Evolutionary conservation across 2,888 invertebrate species (phyloP).

Genomic region (Phyllotreta cruciferae): DNA sequence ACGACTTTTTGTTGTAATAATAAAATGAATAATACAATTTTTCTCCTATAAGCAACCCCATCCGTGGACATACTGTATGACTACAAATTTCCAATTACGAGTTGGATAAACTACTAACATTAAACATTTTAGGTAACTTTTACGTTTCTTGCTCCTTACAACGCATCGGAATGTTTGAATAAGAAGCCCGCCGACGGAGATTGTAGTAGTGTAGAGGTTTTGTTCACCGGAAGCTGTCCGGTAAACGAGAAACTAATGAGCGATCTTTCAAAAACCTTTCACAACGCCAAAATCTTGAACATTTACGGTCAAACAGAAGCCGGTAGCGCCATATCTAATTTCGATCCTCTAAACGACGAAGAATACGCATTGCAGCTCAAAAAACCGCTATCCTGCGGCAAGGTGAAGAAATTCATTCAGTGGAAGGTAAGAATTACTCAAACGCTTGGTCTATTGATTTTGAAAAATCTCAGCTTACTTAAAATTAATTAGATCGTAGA

Average conservation of each 20-base stretch:
- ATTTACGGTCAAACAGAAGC: conserved; percentile 36
- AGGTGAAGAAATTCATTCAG: conserved; percentile 9
- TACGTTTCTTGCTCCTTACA: conserved; percentile 47
- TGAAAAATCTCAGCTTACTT: background rate
- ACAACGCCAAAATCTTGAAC: conserved; percentile 24
- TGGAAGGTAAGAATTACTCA: conserved; percentile 51
- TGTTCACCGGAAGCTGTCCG: conserved; percentile 28
- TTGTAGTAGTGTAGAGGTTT: conserved; percentile 18
- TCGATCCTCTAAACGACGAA: conserved; percentile 20
- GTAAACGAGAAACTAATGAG: conserved; percentile 29
- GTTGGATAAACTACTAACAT: no score
- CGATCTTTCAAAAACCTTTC: conserved; percentile 23
- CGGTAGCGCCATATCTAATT: conserved; percentile 13
- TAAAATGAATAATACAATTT: no score
- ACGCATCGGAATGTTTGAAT: conserved; percentile 39
- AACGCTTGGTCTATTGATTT: background rate
- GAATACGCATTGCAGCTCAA: conserved; percentile 26
- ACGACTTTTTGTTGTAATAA: no score
- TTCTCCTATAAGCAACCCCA: no score
- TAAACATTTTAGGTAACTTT: conserved; percentile 45
- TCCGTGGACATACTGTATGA: no score
- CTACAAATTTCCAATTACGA: no score
- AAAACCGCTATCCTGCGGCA: conserved; percentile 36
- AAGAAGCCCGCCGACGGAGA: conserved; percentile 25
- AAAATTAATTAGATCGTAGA: conserved; percentile 59